Percentiles rank a stretch among this genome's conserved stretches.
phyloP scores from a whole-genome alignment of 2,888 invertebrate genomes.

The Protodeltote pygarga region DNA sequence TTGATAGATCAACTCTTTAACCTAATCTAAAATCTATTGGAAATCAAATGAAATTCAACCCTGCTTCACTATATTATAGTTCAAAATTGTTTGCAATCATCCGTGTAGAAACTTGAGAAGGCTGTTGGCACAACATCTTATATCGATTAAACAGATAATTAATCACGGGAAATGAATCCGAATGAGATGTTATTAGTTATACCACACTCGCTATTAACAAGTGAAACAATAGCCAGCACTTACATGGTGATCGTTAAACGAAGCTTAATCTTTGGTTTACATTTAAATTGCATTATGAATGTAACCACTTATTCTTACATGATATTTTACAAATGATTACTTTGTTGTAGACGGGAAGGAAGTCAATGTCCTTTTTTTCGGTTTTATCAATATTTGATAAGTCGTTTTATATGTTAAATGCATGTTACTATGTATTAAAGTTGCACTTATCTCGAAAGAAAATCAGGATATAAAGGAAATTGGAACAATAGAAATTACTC shows the following conservation, averaged over 20 bases:
- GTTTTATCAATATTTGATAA: conserved; percentile 30
- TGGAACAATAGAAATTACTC: conserved; percentile 13
- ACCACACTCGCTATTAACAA: conserved; percentile 85
- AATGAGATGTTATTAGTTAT: conserved; percentile 87
- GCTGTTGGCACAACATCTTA: conserved; percentile 87
- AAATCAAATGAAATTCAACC: conserved; percentile 44
- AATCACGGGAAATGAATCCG: conserved; percentile 87
- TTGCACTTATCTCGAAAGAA: conserved; percentile 12
- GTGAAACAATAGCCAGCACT: conserved; percentile 78
- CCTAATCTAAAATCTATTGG: conserved; percentile 75
- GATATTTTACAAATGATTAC: conserved; percentile 7
- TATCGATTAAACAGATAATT: conserved; percentile 87
- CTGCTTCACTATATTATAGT: conserved; percentile 36
- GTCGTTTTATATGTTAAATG: conserved; percentile 44
- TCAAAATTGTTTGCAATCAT: conserved; percentile 9
- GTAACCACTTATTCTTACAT: conserved; percentile 12
- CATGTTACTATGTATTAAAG: conserved; percentile 13
- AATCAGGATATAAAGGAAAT: conserved; percentile 13
- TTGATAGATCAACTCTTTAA: conserved; percentile 87
- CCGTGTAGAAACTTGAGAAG: conserved; percentile 70
- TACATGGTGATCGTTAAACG: conserved; percentile 65
- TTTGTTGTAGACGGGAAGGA: conserved; percentile 19
- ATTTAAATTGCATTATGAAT: conserved; percentile 12
- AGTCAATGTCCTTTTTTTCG: conserved; percentile 23
- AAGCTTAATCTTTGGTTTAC: conserved; percentile 13